phyloP scores from a whole-genome alignment of 2,797 vertebrate species.

The Semotilus atromaculatus region DNA sequence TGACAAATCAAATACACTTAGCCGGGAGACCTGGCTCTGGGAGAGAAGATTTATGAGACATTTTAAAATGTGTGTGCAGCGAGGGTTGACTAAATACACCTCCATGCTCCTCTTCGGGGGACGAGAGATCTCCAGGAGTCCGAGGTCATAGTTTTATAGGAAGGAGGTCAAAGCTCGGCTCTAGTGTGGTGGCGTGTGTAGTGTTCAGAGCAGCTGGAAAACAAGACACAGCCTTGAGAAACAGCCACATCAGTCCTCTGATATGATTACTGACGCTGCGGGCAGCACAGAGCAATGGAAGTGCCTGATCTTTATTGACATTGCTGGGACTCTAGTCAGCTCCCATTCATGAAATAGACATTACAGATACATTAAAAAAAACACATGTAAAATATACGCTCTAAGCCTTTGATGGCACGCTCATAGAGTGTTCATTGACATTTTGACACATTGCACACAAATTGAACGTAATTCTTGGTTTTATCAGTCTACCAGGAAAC shows the following conservation, averaged over 20 bases:
- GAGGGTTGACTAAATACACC: conserved; percentile 34
- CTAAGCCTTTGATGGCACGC: background rate
- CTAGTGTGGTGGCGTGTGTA: background rate
- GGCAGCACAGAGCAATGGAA: conserved; percentile 17
- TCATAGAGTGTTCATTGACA: background rate
- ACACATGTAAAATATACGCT: background rate
- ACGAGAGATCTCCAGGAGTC: conserved; percentile 27
- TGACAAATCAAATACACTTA: conserved; percentile 67
- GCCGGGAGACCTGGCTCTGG: conserved; percentile 44
- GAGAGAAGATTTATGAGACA: conserved; percentile 52
- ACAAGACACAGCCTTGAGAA: conserved; percentile 31
- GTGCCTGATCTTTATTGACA: conserved; percentile 32
- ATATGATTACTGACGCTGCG: conserved; percentile 28
- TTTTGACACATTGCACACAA: background rate
- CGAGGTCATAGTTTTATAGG: conserved; percentile 17
- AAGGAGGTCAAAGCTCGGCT: conserved; percentile 4
- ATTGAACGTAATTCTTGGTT: background rate
- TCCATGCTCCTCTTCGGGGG: background rate
- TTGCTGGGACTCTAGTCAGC: conserved; percentile 8
- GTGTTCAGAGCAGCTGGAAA: conserved; percentile 2
- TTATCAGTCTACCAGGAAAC: background rate
- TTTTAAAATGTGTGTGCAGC: conserved; percentile 25
- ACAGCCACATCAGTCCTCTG: conserved; percentile 27
- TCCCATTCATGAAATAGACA: background rate
- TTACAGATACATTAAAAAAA: conserved; percentile 2